phyloP scores from a whole-genome alignment of 2,888 invertebrate genomes.

The Meteorus colon region DNA sequence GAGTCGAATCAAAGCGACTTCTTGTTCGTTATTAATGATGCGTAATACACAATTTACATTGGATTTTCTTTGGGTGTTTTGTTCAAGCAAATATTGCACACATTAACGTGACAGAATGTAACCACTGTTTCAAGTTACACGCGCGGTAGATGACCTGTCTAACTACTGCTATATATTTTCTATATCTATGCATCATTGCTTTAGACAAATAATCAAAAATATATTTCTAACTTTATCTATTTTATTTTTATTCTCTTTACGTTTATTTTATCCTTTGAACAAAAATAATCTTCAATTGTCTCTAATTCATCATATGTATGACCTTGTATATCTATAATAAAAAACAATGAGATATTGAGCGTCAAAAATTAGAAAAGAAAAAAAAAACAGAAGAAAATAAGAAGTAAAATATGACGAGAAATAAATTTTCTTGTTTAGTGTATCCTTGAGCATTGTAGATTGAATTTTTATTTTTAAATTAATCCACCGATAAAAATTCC shows the following conservation, averaged over 20 bases:
- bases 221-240: not conserved
- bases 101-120: constrained; percentile 2
- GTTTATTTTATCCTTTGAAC: not conserved
- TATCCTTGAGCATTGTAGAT: not conserved
- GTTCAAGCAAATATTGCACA: not conserved
- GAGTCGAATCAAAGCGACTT: constrained; percentile 45
- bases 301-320: not conserved
- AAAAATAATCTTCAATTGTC: not conserved
- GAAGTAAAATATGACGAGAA: not conserved
- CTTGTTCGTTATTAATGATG: constrained; percentile 44
- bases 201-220: not conserved
- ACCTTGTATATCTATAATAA: too few relatives aligned
- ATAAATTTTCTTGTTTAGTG: not conserved
- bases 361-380: too few relatives aligned
- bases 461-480: constrained; percentile 1
- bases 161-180: not conserved
- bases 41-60: not conserved
- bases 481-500: not conserved
- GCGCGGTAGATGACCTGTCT: not conserved
- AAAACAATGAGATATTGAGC: not conserved
- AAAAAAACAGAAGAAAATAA: not conserved
- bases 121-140: not conserved
- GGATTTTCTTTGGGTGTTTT: not conserved
- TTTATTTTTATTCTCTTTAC: not conserved
- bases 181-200: not conserved